These are phyloP conservation scores for Apamea epomidion DNA, from an alignment of 2,888 invertebrate species.

Conservation along the genomic window DNA sequence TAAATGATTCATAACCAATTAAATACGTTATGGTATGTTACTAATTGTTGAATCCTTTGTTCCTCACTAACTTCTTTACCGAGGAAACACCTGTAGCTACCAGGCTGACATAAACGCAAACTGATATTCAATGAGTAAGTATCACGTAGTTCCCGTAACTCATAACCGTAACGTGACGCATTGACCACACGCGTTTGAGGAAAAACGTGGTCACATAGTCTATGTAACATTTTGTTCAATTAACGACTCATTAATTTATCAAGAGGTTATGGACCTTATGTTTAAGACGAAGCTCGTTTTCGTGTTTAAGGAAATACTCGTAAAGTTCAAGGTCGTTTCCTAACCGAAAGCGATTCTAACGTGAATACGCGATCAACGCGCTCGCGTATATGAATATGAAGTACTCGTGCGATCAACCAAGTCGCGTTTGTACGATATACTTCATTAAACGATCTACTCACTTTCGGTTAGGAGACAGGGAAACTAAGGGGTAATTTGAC, in stretches of 20 bases:
- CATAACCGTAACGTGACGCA: conserved; percentile 65
- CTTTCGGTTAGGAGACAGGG: not conserved
- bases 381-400: not conserved
- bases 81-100: conserved; percentile 42
- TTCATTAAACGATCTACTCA: too few relatives aligned
- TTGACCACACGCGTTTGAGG: conserved; percentile 62
- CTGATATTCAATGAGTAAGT: conserved; percentile 61
- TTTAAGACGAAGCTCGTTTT: not conserved
- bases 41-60: conserved; percentile 19
- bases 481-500: not conserved
- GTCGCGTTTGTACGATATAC: not conserved
- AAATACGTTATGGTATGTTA: not conserved
- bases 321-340: not conserved
- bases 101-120: conserved; percentile 36
- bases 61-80: not conserved
- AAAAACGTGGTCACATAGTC: conserved; percentile 37
- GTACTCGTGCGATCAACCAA: too few relatives aligned
- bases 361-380: not conserved
- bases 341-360: not conserved
- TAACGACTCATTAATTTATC: conserved; percentile 12
- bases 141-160: conserved; percentile 67
- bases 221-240: conserved; percentile 5
- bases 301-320: not conserved
- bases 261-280: conserved; percentile 37
- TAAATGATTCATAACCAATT: not conserved